Percentiles rank a stretch among this genome's conserved stretches.
Conservation (phyloP, 2,797 vertebrate genomes). For the Decapterus maruadsi region DNA sequence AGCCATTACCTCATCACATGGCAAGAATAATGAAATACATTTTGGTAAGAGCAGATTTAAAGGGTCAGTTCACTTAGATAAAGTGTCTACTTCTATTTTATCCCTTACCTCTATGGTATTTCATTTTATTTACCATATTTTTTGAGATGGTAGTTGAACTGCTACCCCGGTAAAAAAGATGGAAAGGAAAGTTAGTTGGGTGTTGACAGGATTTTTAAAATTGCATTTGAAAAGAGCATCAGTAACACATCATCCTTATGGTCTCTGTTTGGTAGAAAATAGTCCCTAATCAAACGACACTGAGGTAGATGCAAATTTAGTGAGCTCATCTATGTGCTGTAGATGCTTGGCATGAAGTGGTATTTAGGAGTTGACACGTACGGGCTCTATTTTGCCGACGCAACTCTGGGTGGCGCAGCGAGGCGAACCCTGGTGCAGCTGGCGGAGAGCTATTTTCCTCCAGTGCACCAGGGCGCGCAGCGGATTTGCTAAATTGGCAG, state of each 20-base stretch:
- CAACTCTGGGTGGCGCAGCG: too few relatives aligned
- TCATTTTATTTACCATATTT: conserved; percentile 1
- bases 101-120: neutral
- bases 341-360: conserved; percentile 37
- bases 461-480: too few relatives aligned
- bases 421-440: too few relatives aligned
- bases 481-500: too few relatives aligned
- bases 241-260: conserved; percentile 2
- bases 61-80: neutral
- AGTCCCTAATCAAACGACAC: conserved; percentile 42
- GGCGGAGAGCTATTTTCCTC: too few relatives aligned
- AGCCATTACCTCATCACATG: neutral
- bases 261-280: conserved; percentile 18
- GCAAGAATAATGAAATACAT: neutral
- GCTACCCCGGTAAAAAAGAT: neutral
- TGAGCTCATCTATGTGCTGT: conserved; percentile 41
- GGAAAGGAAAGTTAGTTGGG: neutral
- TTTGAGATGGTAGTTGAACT: neutral
- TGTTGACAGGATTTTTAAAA: conserved; percentile 12
- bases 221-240: conserved; percentile 10
- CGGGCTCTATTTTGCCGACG: too few relatives aligned
- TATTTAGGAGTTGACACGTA: conserved; percentile 35
- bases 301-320: conserved; percentile 35
- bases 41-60: conserved; percentile 6
- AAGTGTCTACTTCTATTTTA: neutral